Evolutionary conservation across 1,140 invertebrate genomes (phyloP).

Genomic region (Leptoteleia sp.): DNA sequence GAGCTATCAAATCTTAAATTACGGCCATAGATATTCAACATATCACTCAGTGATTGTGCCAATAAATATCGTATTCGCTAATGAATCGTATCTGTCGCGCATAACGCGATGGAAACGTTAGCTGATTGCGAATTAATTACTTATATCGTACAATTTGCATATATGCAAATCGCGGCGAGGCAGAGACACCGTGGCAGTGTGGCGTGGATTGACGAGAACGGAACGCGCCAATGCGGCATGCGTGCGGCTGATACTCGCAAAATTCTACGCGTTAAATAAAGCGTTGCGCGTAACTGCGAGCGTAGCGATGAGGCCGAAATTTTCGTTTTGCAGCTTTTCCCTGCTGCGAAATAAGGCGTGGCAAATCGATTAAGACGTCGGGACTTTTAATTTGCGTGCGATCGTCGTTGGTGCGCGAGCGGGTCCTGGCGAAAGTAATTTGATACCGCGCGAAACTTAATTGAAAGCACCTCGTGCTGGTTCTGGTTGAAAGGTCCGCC

Average conservation of each 20-base stretch:
- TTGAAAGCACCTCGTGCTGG: slow-evolving; percentile 23
- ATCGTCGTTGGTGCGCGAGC: background rate
- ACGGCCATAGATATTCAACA: slow-evolving; percentile 39
- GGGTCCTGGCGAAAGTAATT: too few relatives aligned
- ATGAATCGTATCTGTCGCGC: slow-evolving; percentile 77
- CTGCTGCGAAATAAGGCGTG: too few relatives aligned
- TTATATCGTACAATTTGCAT: slow-evolving; percentile 79
- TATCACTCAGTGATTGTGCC: slow-evolving; percentile 56
- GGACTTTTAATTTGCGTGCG: slow-evolving; percentile 9
- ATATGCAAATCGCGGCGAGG: slow-evolving; percentile 74
- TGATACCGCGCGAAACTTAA: slow-evolving; percentile 30
- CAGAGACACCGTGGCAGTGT: slow-evolving; percentile 52
- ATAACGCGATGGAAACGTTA: slow-evolving; percentile 70
- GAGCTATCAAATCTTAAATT: slow-evolving; percentile 59
- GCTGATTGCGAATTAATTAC: slow-evolving; percentile 80
- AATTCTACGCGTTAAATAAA: slow-evolving; percentile 3
- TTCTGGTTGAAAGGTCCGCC: slow-evolving; percentile 2
- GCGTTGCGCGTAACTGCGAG: too few relatives aligned
- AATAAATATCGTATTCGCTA: slow-evolving; percentile 75
- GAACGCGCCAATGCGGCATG: slow-evolving; percentile 30
- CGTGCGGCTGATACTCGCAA: slow-evolving; percentile 21
- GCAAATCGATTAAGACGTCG: slow-evolving; percentile 7
- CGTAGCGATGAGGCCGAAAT: background rate
- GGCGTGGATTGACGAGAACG: slow-evolving; percentile 56
- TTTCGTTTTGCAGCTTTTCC: background rate